phyloP scores from a whole-genome alignment of 1,140 invertebrate genomes.

The Argopecten irradians region DNA sequence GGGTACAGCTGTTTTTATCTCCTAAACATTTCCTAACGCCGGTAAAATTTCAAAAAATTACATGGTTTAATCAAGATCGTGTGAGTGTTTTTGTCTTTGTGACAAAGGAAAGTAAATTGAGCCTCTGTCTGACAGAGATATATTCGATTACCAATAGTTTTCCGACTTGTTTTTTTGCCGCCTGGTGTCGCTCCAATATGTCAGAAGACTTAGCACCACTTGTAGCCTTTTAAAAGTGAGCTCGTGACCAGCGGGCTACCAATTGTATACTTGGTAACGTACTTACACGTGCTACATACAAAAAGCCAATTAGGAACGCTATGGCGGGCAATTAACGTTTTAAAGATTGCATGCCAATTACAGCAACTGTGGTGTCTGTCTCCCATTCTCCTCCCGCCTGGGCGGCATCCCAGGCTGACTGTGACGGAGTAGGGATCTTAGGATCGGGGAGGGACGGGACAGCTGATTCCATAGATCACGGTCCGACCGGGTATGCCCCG shows the following conservation, averaged over 20 bases:
- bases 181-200: neutral
- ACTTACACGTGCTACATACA: neutral
- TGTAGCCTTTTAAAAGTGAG: neutral
- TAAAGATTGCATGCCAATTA: conserved; percentile 17
- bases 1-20: conserved; percentile 6
- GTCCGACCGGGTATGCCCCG: neutral
- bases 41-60: conserved; percentile 13
- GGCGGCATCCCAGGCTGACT: neutral
- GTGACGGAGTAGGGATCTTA: conserved; percentile 5
- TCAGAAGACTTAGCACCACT: conserved; percentile 4
- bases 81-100: neutral
- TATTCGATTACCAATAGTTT: neutral
- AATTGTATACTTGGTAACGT: neutral
- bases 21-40: neutral
- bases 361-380: conserved; percentile 6
- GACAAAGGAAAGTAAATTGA: conserved; percentile 9
- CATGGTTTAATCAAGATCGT: neutral
- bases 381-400: neutral
- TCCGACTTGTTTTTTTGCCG: conserved; percentile 6
- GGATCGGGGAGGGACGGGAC: neutral
- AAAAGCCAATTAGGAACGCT: conserved; percentile 21
- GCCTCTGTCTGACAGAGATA: neutral
- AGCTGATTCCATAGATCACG: neutral
- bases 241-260: neutral
- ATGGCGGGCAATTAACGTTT: neutral